Percentiles rank a stretch among this genome's conserved stretches.
phyloP scores from a whole-genome alignment of 1,140 invertebrate genomes.

The Nasonia giraulti region DNA sequence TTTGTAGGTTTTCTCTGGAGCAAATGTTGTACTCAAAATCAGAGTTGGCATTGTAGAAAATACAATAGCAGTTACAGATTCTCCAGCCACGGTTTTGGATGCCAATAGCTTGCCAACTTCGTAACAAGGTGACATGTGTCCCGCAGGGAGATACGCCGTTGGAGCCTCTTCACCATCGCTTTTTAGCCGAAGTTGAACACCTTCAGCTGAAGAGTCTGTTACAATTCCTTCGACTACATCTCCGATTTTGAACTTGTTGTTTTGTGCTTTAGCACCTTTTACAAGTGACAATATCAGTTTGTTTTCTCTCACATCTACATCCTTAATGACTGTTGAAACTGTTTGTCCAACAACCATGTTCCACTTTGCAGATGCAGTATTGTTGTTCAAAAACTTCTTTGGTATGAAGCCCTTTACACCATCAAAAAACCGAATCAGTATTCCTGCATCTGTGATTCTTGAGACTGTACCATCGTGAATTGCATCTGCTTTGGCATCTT shows the following conservation, averaged over 20 bases:
- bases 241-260: constrained; percentile 60
- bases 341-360: constrained; percentile 79
- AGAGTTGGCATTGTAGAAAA: constrained; percentile 63
- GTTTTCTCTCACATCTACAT: constrained; percentile 64
- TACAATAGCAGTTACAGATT: constrained; percentile 60
- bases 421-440: constrained; percentile 78
- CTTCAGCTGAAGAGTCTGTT: constrained; percentile 60
- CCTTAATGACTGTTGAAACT: constrained; percentile 72
- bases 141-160: constrained; percentile 64
- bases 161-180: constrained; percentile 33
- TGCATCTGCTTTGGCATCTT: constrained; percentile 72
- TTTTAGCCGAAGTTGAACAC: constrained; percentile 59
- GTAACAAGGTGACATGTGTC: constrained; percentile 65
- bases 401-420: constrained; percentile 77
- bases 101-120: constrained; percentile 61
- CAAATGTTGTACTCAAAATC: constrained; percentile 62
- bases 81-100: constrained; percentile 57
- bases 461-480: constrained; percentile 77
- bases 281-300: constrained; percentile 69
- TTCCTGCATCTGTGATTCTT: constrained; percentile 69
- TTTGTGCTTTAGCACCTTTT: constrained; percentile 36
- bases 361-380: constrained; percentile 68
- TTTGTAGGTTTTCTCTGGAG: constrained; percentile 47
- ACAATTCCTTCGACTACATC: constrained; percentile 62
- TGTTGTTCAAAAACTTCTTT: constrained; percentile 71